phyloP scores from a whole-genome alignment of 2,113 vertebrate genomes.

The Phyllopteryx taeniolatus region DNA sequence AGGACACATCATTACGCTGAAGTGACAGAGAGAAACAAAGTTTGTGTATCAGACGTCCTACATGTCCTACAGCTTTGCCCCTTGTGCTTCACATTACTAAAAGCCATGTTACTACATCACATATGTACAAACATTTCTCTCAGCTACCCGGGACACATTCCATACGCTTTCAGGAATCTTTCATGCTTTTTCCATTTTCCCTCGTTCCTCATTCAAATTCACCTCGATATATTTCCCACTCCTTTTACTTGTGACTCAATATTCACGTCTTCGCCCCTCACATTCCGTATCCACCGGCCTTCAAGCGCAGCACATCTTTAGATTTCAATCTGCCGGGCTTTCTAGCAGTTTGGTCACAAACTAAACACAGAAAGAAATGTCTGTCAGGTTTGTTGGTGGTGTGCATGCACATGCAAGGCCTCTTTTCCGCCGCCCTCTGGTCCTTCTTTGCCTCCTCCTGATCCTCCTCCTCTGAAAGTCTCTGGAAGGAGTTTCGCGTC shows the following conservation, averaged over 20 bases:
- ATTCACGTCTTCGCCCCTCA: background rate
- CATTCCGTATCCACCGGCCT: conserved; percentile 32
- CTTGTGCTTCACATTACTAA: conserved; percentile 77
- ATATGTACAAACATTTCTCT: conserved; percentile 64
- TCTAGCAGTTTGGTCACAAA: conserved; percentile 56
- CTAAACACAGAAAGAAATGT: conserved; percentile 68
- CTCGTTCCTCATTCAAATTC: background rate
- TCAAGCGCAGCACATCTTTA: conserved; percentile 25
- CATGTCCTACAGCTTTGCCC: conserved; percentile 78
- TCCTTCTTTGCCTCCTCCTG: conserved; percentile 11
- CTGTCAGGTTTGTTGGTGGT: conserved; percentile 68
- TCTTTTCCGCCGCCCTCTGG: conserved; percentile 40
- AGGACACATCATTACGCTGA: conserved; percentile 78
- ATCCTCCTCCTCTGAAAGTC: conserved; percentile 18
- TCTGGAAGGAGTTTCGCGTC: conserved; percentile 31
- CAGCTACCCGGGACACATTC: conserved; percentile 54
- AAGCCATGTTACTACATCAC: conserved; percentile 64
- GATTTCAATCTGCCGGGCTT: conserved; percentile 25
- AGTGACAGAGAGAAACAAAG: conserved; percentile 82
- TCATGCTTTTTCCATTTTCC: conserved; percentile 14
- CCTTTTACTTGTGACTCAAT: background rate
- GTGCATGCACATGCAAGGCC: conserved; percentile 99
- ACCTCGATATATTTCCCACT: background rate
- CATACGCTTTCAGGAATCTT: conserved; percentile 22
- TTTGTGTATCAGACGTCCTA: conserved; percentile 82